These are phyloP conservation scores for Oscheius sp. DNA, from an alignment of 2,888 invertebrate genomes.

Conservation along the genomic window DNA sequence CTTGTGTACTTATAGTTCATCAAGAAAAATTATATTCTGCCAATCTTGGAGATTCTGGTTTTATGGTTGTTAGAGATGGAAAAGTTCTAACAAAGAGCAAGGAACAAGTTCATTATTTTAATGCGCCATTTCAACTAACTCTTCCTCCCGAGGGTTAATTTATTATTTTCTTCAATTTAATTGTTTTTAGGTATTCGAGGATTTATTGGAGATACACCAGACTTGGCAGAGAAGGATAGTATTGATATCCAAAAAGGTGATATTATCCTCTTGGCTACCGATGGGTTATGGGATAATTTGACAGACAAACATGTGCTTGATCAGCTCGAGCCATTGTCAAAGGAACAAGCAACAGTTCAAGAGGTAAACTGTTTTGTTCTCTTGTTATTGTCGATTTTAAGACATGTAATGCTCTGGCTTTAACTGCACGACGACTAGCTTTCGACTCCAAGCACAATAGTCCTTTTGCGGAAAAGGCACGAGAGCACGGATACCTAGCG, in stretches of 20 bases:
- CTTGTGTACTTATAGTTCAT: constrained; percentile 92
- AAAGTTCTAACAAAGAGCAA: constrained; percentile 85
- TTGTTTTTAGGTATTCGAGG: constrained; percentile 54
- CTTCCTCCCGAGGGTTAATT: constrained; percentile 79
- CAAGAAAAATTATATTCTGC: constrained; percentile 91
- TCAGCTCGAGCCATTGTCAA: constrained; percentile 76
- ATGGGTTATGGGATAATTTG: constrained; percentile 97
- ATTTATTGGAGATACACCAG: constrained; percentile 65
- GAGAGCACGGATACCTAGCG: constrained; percentile 88
- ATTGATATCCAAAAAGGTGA: constrained; percentile 53
- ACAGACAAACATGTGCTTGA: constrained; percentile 88
- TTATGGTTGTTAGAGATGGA: constrained; percentile 87
- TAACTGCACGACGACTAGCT: constrained; percentile 91
- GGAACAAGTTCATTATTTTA: constrained; percentile 98
- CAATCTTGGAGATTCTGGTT: constrained; percentile 98
- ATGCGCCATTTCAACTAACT: constrained; percentile 96
- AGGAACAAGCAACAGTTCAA: constrained; percentile 45
- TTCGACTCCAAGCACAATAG: constrained; percentile 94
- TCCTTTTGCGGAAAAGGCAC: constrained; percentile 91
- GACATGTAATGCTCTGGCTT: constrained; percentile 83
- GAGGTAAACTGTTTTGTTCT: constrained; percentile 42
- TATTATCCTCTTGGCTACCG: constrained; percentile 79
- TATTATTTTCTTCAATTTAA: constrained; percentile 11
- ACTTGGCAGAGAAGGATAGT: constrained; percentile 61
- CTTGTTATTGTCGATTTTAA: constrained; percentile 26